Base-by-base conservation (phyloP, 2,888 invertebrate genomes). In the Melikaiella ostensackeni region DNA sequence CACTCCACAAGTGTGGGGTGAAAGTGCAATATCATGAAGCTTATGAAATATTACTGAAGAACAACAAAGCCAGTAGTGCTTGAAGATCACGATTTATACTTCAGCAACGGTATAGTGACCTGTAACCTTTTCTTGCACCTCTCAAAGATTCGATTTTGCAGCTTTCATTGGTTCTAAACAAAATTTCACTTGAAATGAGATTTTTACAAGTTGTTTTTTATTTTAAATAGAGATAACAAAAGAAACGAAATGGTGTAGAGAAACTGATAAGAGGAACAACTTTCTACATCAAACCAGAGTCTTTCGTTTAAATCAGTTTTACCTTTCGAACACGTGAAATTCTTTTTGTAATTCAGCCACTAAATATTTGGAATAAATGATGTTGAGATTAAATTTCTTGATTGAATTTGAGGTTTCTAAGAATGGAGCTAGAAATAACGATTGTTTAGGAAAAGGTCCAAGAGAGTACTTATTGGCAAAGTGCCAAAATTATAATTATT, bases 21-120 rank as follows among this genome's bases (percentile, higher is more conserved):
- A 50, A 70, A 50, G 70, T 46, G 27, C 46, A 30, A 46, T 66
- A 66, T 66, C 30, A 46, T 8, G 66, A 66, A 66, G 42, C 7
- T 27, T 27, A 46, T 46, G 64, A 64, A 42, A 64, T 64, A 64
- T 64, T 38, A 42, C 42, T 42, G 16, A 7, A 64, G 42, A 64
- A 24, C 27, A 13, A 64, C 42, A 64, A 64, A 30, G 61, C 19
- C 38, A 38, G 64, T 24, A 24, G 64, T 64, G 35, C 42, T 13
- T 21, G 64, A 38, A 13, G 38, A 46, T 27, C 27, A 42, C 3
- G 46, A 46, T 66, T 66, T 66, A 27, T 66, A 46, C 66, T 9
- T 57, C 5, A 66, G 27, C 9, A 66, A 66, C 66, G 66, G 46
- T 46, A 63, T n/a, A 19, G 21, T 35, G 35, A 63, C 62, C 3